Base-by-base conservation (phyloP, 1,140 invertebrate genomes). In the Drosophila albomicans region DNA sequence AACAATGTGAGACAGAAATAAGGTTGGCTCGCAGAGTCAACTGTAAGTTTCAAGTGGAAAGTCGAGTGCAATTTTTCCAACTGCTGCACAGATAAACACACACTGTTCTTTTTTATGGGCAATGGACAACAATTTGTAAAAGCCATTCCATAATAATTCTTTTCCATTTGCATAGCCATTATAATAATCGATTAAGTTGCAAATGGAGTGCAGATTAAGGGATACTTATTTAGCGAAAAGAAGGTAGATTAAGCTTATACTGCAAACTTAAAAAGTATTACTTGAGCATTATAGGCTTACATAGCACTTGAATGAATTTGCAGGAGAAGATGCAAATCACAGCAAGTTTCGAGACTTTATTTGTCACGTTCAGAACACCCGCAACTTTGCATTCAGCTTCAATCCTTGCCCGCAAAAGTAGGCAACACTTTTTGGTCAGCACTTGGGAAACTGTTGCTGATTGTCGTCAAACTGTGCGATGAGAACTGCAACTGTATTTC, bases 61-160 rank as follows among this genome's bases (percentile, higher is more conserved):
- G 64, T 57, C 63, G 51, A 70, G 45, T 70, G 66, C 51, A 75
- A 57, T 54, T 69, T 52, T 51, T 59, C 32, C 56, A 65, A 32
- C 52, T 56, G 51, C 58, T 61, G 43, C 16, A 59, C 35, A 48
- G 41, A 13, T 7, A 20, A 15, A 45, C 43, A 76, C 43, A 76
- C 48, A 67, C 30, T 35, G 15, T 82, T 62, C 65, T 88, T 62
- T 61, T 88, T 82, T 82, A 87, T 87, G 52, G 79, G 38, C 63
- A 58, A 66, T 56, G 63, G 71, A 76, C 68, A 75, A 79, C 63
- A 57, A 70, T 57, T 81, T 79, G 46, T 80, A 78, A 79, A 79
- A 75, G 62, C 43, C 13, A 52, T 65, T 58, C 65, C 49, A 80
- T 88, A 71, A 78, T 72, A 81, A 77, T 74, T 77, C 49, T 48